A percentile compares a stretch with the other conserved stretches of the same genome.
phyloP scores from a whole-genome alignment of 2,888 invertebrate species.

The Chaitophorus viminalis region DNA sequence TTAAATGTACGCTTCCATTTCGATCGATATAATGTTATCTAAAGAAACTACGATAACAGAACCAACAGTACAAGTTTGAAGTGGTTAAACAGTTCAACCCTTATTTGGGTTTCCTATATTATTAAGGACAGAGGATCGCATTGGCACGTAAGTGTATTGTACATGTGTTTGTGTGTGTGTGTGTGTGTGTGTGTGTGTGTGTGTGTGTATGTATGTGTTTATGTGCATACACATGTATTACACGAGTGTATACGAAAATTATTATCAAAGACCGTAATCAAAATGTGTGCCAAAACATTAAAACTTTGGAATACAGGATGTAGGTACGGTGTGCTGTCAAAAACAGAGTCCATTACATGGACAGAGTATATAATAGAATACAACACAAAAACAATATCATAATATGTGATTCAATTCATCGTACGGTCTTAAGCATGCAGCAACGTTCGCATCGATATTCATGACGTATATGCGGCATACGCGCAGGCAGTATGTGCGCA shows the following conservation, averaged over 20 bases:
- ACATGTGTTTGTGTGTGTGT: not conserved
- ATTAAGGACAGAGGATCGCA: not conserved
- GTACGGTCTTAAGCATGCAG: not conserved
- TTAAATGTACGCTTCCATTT: not conserved
- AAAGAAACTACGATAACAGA: not conserved
- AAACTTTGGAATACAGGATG: not conserved
- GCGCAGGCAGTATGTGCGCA: too few relatives aligned
- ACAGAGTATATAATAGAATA: not conserved
- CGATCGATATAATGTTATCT: not conserved
- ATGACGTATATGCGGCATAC: not conserved
- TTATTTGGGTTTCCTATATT: not conserved
- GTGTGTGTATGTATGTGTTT: not conserved
- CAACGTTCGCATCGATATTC: not conserved
- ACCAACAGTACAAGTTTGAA: not conserved
- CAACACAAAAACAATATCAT: not conserved
- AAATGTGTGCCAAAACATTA: not conserved
- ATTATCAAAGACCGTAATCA: not conserved
- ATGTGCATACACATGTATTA: not conserved
- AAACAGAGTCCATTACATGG: not conserved
- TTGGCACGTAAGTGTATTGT: too few relatives aligned
- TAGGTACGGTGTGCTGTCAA: not conserved
- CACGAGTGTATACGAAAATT: not conserved
- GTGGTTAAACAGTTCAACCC: conserved; percentile 3
- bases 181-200: not conserved
- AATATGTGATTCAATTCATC: not conserved